Base-by-base conservation (phyloP, 2,113 vertebrate species). In the Colistium nudipinnis region DNA sequence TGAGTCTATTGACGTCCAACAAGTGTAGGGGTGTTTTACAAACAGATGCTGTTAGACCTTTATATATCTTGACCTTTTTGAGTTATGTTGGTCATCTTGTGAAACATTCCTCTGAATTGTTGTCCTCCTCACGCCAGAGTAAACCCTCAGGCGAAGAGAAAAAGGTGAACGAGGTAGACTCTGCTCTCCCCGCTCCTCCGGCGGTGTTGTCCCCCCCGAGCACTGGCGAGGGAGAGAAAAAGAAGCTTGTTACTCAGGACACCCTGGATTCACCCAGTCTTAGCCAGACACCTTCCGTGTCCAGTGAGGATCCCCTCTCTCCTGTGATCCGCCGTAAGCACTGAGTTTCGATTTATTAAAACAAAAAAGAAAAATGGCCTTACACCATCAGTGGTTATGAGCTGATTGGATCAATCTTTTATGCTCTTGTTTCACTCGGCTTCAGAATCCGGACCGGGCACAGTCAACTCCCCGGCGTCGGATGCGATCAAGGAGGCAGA, bases 261-360 rank as follows among this genome's bases (percentile, higher is more conserved):
- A 92, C 91, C 1, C 78, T 89, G 67, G 92, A 93, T 56, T 91
- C 87, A 0, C 47, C 80, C 25, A 90, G 84, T 71, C 84, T 89
- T 41, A 93, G 92, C 71, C 89, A 93, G 84, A 91, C 90, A 0
- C 88, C 88, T 0, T 92, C 92, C 3, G 61, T 93, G 73, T 92
- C 90, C 67, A 90, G 88, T 6, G 91, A 94, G 54, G 93, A 91
- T 47, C 86, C 87, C 2, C 82, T 91, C 4, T 93, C 92, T 45
- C 91, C 92, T 20, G 86, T 88, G 31, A 73, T 87, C 39, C 75
- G 67, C 67, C 74, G 93, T 93, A 74, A 84, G 83, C 48, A 14
- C 4, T 38, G 4, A 52, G 10, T 61, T 6, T 2, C 35, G n/a
- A 20, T 47, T 13, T 19, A 11, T 1, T 14, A 16, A 22, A 16